Conservation (phyloP, 2,888 invertebrate species). For the Apamea crenata region DNA sequence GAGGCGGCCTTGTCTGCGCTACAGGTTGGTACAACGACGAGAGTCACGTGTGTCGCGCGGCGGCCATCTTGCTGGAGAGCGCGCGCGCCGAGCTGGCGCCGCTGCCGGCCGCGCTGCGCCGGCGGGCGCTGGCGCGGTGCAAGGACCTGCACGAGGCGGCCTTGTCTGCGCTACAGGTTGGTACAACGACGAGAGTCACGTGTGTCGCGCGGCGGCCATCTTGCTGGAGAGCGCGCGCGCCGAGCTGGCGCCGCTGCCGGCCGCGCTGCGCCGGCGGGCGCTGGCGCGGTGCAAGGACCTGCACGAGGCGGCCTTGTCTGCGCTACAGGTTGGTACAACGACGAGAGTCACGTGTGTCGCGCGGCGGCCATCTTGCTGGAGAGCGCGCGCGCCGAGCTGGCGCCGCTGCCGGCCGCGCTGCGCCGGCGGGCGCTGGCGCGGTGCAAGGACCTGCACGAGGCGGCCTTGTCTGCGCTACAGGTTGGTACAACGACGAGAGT, state of each 20-base stretch:
- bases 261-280: slow-evolving; percentile 82
- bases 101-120: slow-evolving; percentile 86
- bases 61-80: slow-evolving; percentile 93
- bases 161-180: slow-evolving; percentile 81
- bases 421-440: slow-evolving; percentile 84
- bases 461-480: slow-evolving; percentile 84
- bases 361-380: slow-evolving; percentile 94
- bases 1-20: slow-evolving; percentile 84
- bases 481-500: slow-evolving; percentile 38
- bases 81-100: slow-evolving; percentile 91
- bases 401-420: slow-evolving; percentile 87
- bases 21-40: slow-evolving; percentile 70
- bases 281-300: slow-evolving; percentile 86
- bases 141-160: slow-evolving; percentile 87
- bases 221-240: slow-evolving; percentile 92
- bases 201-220: slow-evolving; percentile 94
- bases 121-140: slow-evolving; percentile 84
- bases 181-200: slow-evolving; percentile 90
- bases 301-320: slow-evolving; percentile 85
- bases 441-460: slow-evolving; percentile 87
- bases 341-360: slow-evolving; percentile 95
- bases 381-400: slow-evolving; percentile 91
- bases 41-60: slow-evolving; percentile 95
- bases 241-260: slow-evolving; percentile 90
- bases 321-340: slow-evolving; percentile 74